Evolutionary conservation across 2,888 invertebrate genomes (phyloP), one percentile per base, ranked within the genome.

Genomic region (Stramonita haemastoma): DNA sequence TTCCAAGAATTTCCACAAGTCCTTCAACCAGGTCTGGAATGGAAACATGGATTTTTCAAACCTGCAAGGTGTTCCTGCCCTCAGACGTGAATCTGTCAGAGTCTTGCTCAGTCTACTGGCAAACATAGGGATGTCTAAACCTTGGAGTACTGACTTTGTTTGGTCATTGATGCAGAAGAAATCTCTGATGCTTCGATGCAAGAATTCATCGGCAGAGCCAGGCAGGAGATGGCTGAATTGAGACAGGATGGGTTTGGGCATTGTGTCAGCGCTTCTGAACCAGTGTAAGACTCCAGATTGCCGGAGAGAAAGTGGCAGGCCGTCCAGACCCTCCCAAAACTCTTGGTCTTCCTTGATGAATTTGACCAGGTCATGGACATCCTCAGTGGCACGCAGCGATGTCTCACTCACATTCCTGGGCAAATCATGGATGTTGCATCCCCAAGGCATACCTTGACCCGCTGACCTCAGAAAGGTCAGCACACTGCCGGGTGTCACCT

Each of bases 301-400:
- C 1, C 93, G 92, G 17, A 94, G 84, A 56, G 93, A 88, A 32
- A 94, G 90, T 8, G 94, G 94, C 73, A 93, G 56, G 1, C 93
- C 91, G 26, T 90, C 81, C 5, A 94, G 70, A 15, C 90, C 89
- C 32, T 90, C 22, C 32, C 8, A 87, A 66, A 87, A 92, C 91
- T n/a, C 86, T 46, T 26, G 81, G 66, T n/a, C 89, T 86, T 86
- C 86, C 83, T 22, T 90, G 73, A 87, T 92, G 93, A 91, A 94
- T 5, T 87, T 84, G 8, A 94, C 36, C 32, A 94, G 89, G 56
- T 79, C 36, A 8, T 84, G 46, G 8, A 90, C 60, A 73, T 86
- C 86, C 1, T 26, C 6, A 19, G 79, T 60, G n/a, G 73, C 32
- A n/a, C 32, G 57, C 56, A 85, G 26, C 34, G 77, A 83, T 11